Evolutionary conservation across 2,113 vertebrate genomes (phyloP).

Genomic region (Nettapus auritus): DNA sequence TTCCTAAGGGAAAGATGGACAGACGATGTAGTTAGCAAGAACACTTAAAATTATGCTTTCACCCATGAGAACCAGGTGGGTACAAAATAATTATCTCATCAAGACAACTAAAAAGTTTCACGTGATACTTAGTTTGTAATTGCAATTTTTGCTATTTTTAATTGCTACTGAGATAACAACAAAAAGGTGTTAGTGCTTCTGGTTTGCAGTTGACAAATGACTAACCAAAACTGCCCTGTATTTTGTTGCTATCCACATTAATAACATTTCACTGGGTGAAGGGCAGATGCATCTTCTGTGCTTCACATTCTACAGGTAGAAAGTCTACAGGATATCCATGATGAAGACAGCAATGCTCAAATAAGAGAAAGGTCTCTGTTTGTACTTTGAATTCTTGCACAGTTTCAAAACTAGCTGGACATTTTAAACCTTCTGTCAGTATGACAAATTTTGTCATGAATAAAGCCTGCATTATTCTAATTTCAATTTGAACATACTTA

Average conservation of each 20-base stretch:
- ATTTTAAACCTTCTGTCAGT: background rate
- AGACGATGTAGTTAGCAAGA: background rate
- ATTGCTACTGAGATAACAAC: background rate
- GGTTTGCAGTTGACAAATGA: background rate
- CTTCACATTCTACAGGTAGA: background rate
- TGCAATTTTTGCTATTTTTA: fast-evolving
- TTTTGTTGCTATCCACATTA: background rate
- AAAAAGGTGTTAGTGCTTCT: background rate
- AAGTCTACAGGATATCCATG: background rate
- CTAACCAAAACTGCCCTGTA: background rate
- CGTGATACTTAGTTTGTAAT: background rate
- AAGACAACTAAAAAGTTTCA: background rate
- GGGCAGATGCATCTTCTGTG: background rate
- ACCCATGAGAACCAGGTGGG: background rate
- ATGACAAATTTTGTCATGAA: background rate
- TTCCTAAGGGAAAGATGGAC: constrained; percentile 76
- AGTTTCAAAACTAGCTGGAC: background rate
- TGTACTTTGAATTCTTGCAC: background rate
- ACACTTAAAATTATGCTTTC: background rate
- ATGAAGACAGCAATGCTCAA: background rate
- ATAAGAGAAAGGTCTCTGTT: background rate
- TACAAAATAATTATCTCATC: background rate
- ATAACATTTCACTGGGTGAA: background rate
- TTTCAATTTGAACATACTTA: background rate
- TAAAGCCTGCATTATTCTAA: background rate